Conservation (phyloP, 2,888 invertebrate genomes). For the Acrobasis repandana region DNA sequence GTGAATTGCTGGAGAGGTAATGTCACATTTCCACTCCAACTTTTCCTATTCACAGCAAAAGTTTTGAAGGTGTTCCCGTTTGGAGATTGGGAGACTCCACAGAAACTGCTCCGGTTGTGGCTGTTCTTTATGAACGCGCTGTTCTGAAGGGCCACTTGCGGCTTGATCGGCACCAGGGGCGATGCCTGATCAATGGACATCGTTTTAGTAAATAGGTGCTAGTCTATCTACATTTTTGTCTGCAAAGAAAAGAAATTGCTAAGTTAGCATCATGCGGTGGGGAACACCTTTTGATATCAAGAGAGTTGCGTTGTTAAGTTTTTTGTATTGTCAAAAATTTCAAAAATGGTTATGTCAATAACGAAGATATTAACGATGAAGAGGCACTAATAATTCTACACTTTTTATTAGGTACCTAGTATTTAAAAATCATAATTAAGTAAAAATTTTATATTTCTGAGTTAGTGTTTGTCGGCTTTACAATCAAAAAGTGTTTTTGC, state of each 20-base stretch:
- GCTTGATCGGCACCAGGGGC: slow-evolving; percentile 79
- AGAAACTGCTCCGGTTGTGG: slow-evolving; percentile 80
- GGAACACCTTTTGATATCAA: slow-evolving; percentile 44
- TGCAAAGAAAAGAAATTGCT: slow-evolving; percentile 69
- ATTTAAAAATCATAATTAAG: too few species aligned
- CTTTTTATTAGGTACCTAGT: too few species aligned
- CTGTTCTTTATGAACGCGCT: slow-evolving; percentile 79
- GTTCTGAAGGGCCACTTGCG: slow-evolving; percentile 74
- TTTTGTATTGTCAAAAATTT: too few species aligned
- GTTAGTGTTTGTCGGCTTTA: too few species aligned
- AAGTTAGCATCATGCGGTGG: slow-evolving; percentile 44
- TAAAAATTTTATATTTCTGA: too few species aligned
- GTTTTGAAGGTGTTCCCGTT: slow-evolving; percentile 77
- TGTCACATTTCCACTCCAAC: slow-evolving; percentile 81
- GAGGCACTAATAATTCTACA: too few species aligned
- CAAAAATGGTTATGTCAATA: too few species aligned
- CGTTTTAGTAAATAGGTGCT: slow-evolving; percentile 62
- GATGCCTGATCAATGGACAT: slow-evolving; percentile 82
- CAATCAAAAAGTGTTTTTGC: too few species aligned
- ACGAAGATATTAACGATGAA: too few species aligned
- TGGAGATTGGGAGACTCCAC: slow-evolving; percentile 75
- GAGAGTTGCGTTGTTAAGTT: slow-evolving; percentile 52
- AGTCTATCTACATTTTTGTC: slow-evolving; percentile 79
- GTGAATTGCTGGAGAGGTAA: slow-evolving; percentile 76
- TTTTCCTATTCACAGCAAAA: slow-evolving; percentile 78